A percentile compares a stretch with the other conserved stretches of the same genome.
phyloP scores from a whole-genome alignment of 2,797 vertebrate species.

The Pipistrellus nathusii region DNA sequence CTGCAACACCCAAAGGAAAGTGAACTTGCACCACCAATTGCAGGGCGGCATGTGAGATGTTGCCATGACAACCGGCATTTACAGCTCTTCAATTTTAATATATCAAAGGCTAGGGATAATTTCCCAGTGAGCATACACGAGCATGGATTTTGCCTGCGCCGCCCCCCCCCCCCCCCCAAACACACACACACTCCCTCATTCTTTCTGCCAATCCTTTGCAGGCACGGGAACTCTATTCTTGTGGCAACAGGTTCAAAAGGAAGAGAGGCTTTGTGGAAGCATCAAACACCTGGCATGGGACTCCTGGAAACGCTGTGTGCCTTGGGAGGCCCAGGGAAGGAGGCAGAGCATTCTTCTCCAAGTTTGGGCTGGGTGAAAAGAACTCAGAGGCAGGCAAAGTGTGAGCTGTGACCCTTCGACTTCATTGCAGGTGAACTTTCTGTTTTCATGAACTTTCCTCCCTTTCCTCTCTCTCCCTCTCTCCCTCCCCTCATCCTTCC shows the following conservation, averaged over 20 bases:
- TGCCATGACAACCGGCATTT: slow-evolving; percentile 87
- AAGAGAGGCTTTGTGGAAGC: not conserved
- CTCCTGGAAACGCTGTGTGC: not conserved
- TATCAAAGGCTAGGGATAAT: slow-evolving; percentile 85
- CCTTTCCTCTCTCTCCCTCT: fast-evolving
- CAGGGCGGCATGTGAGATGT: slow-evolving; percentile 80
- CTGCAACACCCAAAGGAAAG: slow-evolving; percentile 87
- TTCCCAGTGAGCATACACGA: slow-evolving; percentile 76
- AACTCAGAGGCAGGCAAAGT: not conserved
- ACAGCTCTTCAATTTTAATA: slow-evolving; percentile 85
- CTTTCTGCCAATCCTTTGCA: slow-evolving; percentile 62
- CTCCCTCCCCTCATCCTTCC: fast-evolving
- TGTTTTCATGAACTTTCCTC: not conserved
- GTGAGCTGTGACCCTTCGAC: not conserved
- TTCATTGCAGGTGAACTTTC: not conserved
- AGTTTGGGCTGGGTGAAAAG: not conserved
- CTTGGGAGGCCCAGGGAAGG: not conserved
- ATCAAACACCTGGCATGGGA: not conserved
- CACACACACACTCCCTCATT: not conserved
- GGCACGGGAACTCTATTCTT: slow-evolving; percentile 31
- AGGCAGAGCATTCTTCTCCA: not conserved
- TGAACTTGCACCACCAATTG: slow-evolving; percentile 81
- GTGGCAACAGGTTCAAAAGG: slow-evolving; percentile 59
- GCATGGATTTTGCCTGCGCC: not conserved
- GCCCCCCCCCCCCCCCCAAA: not conserved